Evolutionary conservation across 2,888 invertebrate genomes (phyloP).

Genomic region (Nephrotoma flavescens): DNA sequence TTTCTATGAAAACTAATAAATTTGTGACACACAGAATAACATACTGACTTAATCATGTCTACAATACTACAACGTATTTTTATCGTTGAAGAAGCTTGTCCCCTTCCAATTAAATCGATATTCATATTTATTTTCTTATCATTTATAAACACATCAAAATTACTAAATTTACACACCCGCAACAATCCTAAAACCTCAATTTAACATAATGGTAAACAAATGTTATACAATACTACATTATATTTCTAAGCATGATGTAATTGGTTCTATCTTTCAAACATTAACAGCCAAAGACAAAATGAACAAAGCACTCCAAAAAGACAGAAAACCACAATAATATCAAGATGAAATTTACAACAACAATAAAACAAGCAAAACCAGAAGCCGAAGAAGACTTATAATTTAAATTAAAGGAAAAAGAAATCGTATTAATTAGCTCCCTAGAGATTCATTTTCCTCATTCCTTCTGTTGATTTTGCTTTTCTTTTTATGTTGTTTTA

Average conservation of each 20-base stretch:
- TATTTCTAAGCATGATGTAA: neutral
- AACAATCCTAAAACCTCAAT: neutral
- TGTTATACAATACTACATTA: neutral
- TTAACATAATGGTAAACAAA: neutral
- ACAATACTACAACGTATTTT: neutral
- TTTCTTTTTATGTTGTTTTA: neutral
- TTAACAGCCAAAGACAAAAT: neutral
- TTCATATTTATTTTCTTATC: neutral
- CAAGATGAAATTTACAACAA: neutral
- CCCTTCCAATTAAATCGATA: neutral
- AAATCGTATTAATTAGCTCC: neutral
- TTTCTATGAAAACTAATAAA: no score
- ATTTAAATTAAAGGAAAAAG: neutral
- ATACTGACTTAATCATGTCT: no score
- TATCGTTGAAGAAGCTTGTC: neutral
- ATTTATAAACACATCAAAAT: neutral
- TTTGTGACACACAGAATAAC: no score
- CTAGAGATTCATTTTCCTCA: neutral
- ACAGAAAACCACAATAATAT: neutral
- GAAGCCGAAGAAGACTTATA: neutral
- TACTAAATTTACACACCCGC: neutral
- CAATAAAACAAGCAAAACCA: neutral
- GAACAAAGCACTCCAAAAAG: neutral
- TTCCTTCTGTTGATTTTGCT: neutral
- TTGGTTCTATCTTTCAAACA: neutral